phyloP scores from a whole-genome alignment of 1,140 invertebrate genomes.

The Diachasma alloeum region DNA sequence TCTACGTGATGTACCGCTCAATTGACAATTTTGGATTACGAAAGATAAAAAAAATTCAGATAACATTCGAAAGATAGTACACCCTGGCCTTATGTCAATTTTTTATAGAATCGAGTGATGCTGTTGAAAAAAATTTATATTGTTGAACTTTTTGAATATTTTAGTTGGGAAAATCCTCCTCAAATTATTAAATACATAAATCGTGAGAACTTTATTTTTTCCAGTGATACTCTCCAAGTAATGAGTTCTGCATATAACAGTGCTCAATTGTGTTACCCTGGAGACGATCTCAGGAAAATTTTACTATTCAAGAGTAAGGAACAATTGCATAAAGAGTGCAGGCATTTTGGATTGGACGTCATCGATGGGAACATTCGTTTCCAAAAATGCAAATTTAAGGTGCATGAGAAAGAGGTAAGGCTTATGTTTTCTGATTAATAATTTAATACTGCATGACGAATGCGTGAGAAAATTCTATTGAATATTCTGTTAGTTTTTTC shows the following conservation, averaged over 20 bases:
- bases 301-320: constrained; percentile 48
- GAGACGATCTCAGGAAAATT: constrained; percentile 46
- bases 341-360: constrained; percentile 41
- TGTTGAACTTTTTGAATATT: no score
- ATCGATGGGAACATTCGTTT: constrained; percentile 46
- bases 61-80: no score
- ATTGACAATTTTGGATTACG: no score
- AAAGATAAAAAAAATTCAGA: no score
- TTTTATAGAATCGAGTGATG: constrained; percentile 1
- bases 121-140: no score
- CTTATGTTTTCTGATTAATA: neutral
- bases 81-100: no score
- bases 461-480: no score
- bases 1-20: no score
- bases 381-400: constrained; percentile 46
- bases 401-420: constrained; percentile 40
- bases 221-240: constrained; percentile 62
- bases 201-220: constrained; percentile 47
- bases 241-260: constrained; percentile 68
- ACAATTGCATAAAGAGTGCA: constrained; percentile 46
- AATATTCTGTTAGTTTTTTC: no score
- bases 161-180: no score
- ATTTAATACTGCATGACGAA: no score
- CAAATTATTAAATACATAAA: no score
- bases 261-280: constrained; percentile 63